phyloP scores from a whole-genome alignment of 2,888 invertebrate species.

The Melangyna quadrimaculata region DNA sequence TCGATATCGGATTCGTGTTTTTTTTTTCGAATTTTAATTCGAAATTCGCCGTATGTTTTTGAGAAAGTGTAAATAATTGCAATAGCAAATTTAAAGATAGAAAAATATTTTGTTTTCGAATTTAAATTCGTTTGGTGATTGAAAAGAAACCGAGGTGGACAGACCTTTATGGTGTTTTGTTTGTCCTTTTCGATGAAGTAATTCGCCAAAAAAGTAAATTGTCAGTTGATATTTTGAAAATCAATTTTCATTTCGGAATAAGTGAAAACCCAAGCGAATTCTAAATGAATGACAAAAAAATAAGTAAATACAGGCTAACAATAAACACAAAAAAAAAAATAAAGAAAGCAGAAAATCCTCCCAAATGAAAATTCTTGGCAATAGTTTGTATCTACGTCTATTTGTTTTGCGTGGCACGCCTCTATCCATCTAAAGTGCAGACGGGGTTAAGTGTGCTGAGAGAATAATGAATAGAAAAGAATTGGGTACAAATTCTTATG shows the following conservation, averaged over 20 bases:
- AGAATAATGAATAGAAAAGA: constrained; percentile 31
- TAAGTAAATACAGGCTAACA: background rate
- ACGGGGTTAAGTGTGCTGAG: constrained; percentile 55
- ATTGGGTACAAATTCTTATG: constrained; percentile 52
- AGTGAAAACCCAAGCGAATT: background rate
- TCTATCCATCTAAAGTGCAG: constrained; percentile 31
- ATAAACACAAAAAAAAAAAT: background rate
- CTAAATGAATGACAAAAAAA: background rate
- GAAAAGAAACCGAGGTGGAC: background rate
- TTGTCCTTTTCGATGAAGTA: background rate
- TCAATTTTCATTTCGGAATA: background rate
- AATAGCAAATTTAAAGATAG: background rate
- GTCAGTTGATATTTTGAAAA: background rate
- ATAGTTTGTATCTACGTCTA: constrained; percentile 40
- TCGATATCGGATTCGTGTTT: background rate
- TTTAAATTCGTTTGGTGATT: background rate
- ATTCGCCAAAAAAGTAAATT: background rate
- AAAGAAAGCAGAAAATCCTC: too few relatives aligned
- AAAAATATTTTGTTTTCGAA: background rate
- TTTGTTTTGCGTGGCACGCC: constrained; percentile 41
- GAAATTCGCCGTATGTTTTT: background rate
- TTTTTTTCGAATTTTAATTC: background rate
- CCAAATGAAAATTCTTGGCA: constrained; percentile 20
- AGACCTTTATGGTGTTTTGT: background rate
- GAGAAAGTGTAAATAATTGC: background rate